Base-by-base conservation (phyloP, 2,888 invertebrate species). In the Erebia aethiops region DNA sequence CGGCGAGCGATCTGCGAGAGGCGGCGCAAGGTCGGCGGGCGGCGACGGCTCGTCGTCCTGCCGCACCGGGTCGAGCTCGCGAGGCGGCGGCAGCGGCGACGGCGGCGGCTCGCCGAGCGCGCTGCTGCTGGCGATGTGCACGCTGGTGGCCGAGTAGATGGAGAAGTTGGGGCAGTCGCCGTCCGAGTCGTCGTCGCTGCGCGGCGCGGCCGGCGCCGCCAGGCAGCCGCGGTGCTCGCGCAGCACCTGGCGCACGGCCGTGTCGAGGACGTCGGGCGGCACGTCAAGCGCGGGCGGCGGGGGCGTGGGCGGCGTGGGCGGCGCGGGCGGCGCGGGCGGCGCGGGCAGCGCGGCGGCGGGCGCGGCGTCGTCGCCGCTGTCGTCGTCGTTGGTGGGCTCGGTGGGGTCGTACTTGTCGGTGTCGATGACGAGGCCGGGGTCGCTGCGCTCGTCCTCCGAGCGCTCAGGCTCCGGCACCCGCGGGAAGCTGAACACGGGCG, bases 161-260 rank as follows among this genome's bases (percentile, higher is more conserved):
- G 96, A 96, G 85, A 97, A 97, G 86, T 97, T 97, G 5, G 97
- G 97, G 86, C 97, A 97, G 78, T 96, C 96, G 1, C 96, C 96
- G 69, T 95, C 95, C 18, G 94, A 94, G 65, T 89, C 90, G 14
- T 88, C 89, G 73, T 91, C 90, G 72, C 93, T 94, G 61, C 84
- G 51, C 52, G 16, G 16, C 10, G 69, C 52, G 71, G 72, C 69
- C 4, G 83, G 75, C 49, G 83, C 78, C 52, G 78, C 77, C n/a
- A 85, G 79, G n/a, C 87, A 78, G 18, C 80, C 83, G 65, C 88
- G 81, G 77, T 92, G 92, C 77, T 91, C 90, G 41, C 81, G 80
- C 71, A 94, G 80, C 70, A 87, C 92, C 72, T 87, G 87, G 4
- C 90, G 82, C 60, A 91, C 91, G 10, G 89, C 91, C 63, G 80